These are phyloP conservation scores for Paracentrotus lividus DNA, from an alignment of 53 echinoderm and acorn worm species.

Conservation along the genomic window DNA sequence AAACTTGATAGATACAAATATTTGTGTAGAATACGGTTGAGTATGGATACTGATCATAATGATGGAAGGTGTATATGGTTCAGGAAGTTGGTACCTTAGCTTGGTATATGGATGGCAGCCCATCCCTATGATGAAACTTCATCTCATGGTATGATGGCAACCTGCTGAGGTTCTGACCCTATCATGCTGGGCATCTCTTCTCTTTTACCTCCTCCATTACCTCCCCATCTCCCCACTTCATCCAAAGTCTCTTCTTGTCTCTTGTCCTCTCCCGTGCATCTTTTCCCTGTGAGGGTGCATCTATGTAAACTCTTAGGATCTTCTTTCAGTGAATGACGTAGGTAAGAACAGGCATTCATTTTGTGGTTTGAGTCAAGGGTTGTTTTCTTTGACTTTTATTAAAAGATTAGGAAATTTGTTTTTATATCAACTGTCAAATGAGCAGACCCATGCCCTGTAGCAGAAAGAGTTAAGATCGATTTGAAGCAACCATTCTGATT, in stretches of 20 bases:
- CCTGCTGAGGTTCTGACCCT: constrained; percentile 61
- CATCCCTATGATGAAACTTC: constrained; percentile 46
- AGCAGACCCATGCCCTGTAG: too few relatives aligned
- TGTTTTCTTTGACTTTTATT: neutral
- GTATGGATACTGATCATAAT: neutral
- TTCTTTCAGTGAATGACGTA: constrained; percentile 26
- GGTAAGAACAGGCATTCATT: neutral
- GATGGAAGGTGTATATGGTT: neutral
- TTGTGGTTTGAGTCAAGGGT: constrained; percentile 25
- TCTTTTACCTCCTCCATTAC: neutral
- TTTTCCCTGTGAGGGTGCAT: constrained; percentile 35
- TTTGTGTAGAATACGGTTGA: neutral
- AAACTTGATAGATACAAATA: too few relatives aligned
- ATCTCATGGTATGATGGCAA: constrained; percentile 20
- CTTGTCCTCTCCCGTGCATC: neutral
- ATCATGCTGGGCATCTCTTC: constrained; percentile 1
- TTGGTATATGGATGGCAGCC: neutral
- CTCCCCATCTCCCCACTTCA: neutral
- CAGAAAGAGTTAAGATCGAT: too few relatives aligned
- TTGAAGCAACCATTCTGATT: too few relatives aligned
- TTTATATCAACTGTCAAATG: constrained; percentile 5
- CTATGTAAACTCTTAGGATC: constrained; percentile 43
- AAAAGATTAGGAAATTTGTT: constrained; percentile 7
- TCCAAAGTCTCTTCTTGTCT: neutral
- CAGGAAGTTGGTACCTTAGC: neutral